A percentile compares a stretch with the other conserved stretches of the same genome.
These are phyloP conservation scores for Pantherophis alleghaniensis DNA, from an alignment of 2,797 vertebrate genomes.

Conservation along the genomic window DNA sequence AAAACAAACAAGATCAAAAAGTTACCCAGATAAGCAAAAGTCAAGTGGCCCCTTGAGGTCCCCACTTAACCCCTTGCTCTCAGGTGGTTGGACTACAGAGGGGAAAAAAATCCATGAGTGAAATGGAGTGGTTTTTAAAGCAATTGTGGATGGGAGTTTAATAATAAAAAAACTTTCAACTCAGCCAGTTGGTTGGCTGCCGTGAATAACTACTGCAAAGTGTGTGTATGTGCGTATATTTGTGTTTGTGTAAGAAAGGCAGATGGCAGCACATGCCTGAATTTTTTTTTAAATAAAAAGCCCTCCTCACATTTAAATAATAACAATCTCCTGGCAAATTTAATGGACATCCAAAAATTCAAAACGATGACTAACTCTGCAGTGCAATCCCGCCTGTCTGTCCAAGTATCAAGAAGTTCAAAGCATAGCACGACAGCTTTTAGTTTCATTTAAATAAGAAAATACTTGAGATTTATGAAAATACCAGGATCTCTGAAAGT, in stretches of 20 bases:
- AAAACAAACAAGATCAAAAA: slow-evolving; percentile 77
- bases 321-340: background rate
- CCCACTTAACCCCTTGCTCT: slow-evolving; percentile 76
- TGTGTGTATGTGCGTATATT: background rate
- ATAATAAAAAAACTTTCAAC: slow-evolving; percentile 51
- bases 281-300: background rate
- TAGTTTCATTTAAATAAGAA: background rate
- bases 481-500: background rate
- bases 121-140: slow-evolving; percentile 65
- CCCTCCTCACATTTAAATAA: background rate
- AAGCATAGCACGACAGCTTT: background rate
- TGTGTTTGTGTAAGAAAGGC: background rate
- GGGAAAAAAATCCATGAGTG: slow-evolving; percentile 63
- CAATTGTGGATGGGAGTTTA: slow-evolving; percentile 51
- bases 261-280: background rate
- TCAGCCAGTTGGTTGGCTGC: slow-evolving; percentile 37
- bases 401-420: background rate
- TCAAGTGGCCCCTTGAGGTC: slow-evolving; percentile 79
- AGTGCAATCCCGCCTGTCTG: background rate
- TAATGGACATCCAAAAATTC: background rate
- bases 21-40: slow-evolving; percentile 75
- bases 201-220: slow-evolving; percentile 12
- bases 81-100: slow-evolving; percentile 64
- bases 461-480: background rate
- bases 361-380: background rate